Evolutionary conservation across 2,888 invertebrate genomes (phyloP), one percentile per base, ranked within the genome.

Genomic region (Microctonus hyperodae): DNA sequence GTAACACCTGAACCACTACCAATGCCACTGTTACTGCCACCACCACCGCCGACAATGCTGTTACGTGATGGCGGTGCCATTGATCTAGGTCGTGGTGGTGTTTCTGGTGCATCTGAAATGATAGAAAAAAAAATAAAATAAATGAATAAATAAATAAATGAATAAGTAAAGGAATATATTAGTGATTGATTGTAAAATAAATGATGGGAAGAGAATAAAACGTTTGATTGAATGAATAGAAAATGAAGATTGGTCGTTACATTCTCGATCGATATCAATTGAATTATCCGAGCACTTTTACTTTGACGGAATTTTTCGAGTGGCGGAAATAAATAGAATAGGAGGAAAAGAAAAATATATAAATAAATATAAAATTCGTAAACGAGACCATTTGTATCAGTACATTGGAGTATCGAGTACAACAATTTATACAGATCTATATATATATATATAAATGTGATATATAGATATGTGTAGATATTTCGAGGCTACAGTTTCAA

Each of bases 61-160:
- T 80, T 81, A 35, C 81, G 81, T 33, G 77, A 75, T 31, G 82
- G 80, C 64, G 75, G 75, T 0, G 90, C 90, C 81, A 90, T 87
- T 59, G 91, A 90, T 75, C 90, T 88, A 56, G 91, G 90, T 75
- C 90, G 88, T 67, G 89, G 86, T 28, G 86, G 83, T 58, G 83
- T 83, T 75, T 83, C 83, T 70, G 83, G 83, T 57, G 81, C 79
- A 67, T 84, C 84, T 83, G 77, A 35, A 64, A 66, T 67, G 67
- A 61, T 55, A 71, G 68, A 70, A 31, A 31, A 50, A 31, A 60
- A n/a, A 35, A 16, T 57, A 1, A 13, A n/a, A n/a, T n/a, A n/a
- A n/a, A n/a, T n/a, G n/a, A n/a, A n/a, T n/a, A n/a, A n/a, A n/a
- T n/a, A n/a, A n/a, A n/a, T n/a, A n/a, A n/a, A n/a, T n/a, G n/a